Base-by-base conservation (phyloP, 2,797 vertebrate species). In the Melanotaenia pygmaea region DNA sequence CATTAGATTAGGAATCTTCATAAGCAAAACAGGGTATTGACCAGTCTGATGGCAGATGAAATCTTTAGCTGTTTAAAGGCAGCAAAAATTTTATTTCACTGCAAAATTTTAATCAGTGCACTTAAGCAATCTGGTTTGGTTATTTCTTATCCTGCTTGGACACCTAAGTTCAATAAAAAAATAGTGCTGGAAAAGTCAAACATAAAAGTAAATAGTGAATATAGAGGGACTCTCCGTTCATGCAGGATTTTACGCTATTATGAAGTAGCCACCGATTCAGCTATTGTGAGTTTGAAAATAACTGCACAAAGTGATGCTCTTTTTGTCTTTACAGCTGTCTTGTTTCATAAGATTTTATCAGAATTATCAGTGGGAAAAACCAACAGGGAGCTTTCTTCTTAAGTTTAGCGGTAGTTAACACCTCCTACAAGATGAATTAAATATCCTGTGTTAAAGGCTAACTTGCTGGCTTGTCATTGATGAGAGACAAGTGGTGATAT, bases 291-390 rank as follows among this genome's bases (percentile, higher is more conserved):
- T 59, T 47, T 54, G 7, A 38, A 1, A 20, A 43, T n/a, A 40
- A 35, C 9, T 54, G 11, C 51, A 56, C 24, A 26, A 14, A 14
- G 22, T 5, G 13, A 56, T 56, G 2, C 22, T 56, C 53, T 20
- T 12, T 2, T 40, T 64, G 54, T 0, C 24, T 50, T 32, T 5
- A n/a, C 26, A 12, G 24, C n/a, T 3, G 20, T 5, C 3, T 67
- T 59, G 2, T 67, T 54, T 72, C 20, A 37, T 16, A n/a, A 54
- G 50, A 67, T 51, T 34, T 67, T 35, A 45, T 37, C 54, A 38
- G 53, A 74, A 47, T 35, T 62, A 34, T 71, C 30, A 53, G 24
- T 66, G 38, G n/a, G 56, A 13, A 64, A 64, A 64, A 60, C 51
- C 40, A 67, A 14, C 59, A 50, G 51, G 5, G 16, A 20, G 1